Conservation (phyloP, 2,113 vertebrate species). For the Hippolais icterina region DNA sequence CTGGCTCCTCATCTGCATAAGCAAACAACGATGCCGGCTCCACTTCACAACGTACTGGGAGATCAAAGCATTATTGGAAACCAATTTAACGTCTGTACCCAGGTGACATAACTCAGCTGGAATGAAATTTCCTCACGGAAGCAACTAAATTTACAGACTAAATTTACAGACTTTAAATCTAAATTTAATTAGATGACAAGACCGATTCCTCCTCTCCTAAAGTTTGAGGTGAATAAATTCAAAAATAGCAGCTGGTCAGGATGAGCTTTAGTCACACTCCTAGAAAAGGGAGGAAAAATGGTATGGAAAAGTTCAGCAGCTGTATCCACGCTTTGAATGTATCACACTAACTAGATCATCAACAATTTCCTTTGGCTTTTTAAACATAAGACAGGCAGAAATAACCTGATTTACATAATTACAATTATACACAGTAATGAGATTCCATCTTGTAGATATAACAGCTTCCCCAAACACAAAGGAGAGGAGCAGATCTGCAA, state of each 20-base stretch:
- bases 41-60: not conserved
- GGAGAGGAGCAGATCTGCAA: not conserved
- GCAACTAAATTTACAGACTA: not conserved
- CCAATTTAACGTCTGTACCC: not conserved
- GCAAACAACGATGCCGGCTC: not conserved
- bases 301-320: not conserved
- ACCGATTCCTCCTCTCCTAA: not conserved
- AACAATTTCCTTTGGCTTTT: conserved; percentile 32
- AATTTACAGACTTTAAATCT: not conserved
- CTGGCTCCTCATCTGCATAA: not conserved
- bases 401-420: conserved; percentile 61
- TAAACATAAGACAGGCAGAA: conserved; percentile 35
- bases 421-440: conserved; percentile 46
- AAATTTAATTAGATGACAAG: not conserved
- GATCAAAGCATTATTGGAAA: not conserved
- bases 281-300: not conserved
- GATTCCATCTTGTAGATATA: conserved; percentile 37
- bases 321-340: not conserved
- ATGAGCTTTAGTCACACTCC: not conserved
- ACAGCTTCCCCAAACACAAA: conserved; percentile 28
- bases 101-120: not conserved
- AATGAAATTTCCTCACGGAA: not conserved
- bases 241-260: not conserved
- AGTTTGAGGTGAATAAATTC: not conserved
- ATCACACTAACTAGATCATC: not conserved